These are phyloP conservation scores for Pyrocoelia pectoralis DNA, from an alignment of 2,888 invertebrate genomes.

Conservation along the genomic window DNA sequence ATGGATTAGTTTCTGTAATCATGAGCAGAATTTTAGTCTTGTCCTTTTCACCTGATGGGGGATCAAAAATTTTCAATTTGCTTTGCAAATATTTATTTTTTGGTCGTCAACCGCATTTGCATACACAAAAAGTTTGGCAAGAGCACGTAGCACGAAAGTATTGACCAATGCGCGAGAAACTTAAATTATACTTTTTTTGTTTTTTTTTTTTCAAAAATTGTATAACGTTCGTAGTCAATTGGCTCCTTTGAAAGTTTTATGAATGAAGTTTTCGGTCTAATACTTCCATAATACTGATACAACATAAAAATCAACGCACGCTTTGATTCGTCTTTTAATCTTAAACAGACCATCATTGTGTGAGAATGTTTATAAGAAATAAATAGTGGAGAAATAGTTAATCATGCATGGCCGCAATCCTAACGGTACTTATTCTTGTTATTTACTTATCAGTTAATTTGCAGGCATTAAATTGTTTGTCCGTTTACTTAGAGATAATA, in stretches of 20 bases:
- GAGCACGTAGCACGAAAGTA: not conserved
- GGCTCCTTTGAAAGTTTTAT: conserved; percentile 17
- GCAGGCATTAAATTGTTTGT: conserved; percentile 33
- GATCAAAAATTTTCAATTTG: too few species aligned
- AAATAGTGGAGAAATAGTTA: conserved; percentile 33
- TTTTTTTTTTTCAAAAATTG: not conserved
- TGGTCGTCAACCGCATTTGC: too few species aligned
- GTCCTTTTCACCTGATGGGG: too few species aligned
- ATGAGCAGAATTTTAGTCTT: too few species aligned
- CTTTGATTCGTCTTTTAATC: conserved; percentile 34
- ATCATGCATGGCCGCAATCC: conserved; percentile 36
- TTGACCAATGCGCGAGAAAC: not conserved
- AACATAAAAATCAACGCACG: conserved; percentile 30
- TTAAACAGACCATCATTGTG: conserved; percentile 36
- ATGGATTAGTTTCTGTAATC: too few species aligned
- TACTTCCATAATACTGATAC: conserved; percentile 14
- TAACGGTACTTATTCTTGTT: conserved; percentile 36
- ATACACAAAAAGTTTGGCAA: too few species aligned
- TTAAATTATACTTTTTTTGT: not conserved
- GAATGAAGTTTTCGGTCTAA: conserved; percentile 34
- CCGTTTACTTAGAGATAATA: conserved; percentile 22
- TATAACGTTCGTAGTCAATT: too few species aligned
- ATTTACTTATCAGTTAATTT: conserved; percentile 35
- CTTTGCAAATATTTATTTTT: too few species aligned
- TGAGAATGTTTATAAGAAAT: conserved; percentile 31